Evolutionary conservation across 2,888 invertebrate genomes (phyloP).

Genomic region (Troglohyphantes excavatus): DNA sequence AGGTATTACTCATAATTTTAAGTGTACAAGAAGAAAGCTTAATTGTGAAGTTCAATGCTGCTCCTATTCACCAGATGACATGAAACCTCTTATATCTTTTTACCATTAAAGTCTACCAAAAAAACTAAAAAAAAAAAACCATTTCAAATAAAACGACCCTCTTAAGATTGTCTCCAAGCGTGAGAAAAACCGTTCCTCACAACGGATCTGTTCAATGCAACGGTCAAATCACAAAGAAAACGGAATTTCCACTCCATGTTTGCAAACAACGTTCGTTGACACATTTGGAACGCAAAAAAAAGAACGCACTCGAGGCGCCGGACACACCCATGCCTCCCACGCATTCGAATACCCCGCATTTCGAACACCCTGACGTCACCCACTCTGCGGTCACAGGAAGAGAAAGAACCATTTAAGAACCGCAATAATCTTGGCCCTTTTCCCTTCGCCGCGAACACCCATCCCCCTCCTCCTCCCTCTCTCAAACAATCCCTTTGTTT

Average conservation of each 20-base stretch:
- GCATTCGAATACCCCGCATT: constrained; percentile 19
- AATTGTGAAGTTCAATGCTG: too few relatives aligned
- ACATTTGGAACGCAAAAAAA: background rate
- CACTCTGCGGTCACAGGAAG: constrained; percentile 4
- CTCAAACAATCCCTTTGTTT: constrained; percentile 4
- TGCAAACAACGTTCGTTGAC: background rate
- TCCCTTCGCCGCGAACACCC: background rate
- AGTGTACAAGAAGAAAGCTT: too few relatives aligned
- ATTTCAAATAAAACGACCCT: too few relatives aligned
- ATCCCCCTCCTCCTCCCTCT: constrained; percentile 8
- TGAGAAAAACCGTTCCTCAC: background rate
- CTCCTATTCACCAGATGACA: too few relatives aligned
- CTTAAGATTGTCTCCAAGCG: too few relatives aligned
- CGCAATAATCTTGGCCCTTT: background rate
- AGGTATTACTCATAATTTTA: too few relatives aligned
- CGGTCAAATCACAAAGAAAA: background rate
- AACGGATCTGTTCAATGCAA: background rate
- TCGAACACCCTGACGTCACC: constrained; percentile 34
- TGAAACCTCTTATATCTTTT: too few relatives aligned
- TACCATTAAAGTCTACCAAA: too few relatives aligned
- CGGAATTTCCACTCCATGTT: background rate
- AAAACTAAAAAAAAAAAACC: too few relatives aligned
- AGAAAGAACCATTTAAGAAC: too few relatives aligned
- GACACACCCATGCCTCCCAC: constrained; percentile 14
- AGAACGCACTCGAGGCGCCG: background rate